A percentile compares a stretch with the other conserved stretches of the same genome.
phyloP scores from a whole-genome alignment of 1,140 invertebrate genomes.

The Watersipora subatra region DNA sequence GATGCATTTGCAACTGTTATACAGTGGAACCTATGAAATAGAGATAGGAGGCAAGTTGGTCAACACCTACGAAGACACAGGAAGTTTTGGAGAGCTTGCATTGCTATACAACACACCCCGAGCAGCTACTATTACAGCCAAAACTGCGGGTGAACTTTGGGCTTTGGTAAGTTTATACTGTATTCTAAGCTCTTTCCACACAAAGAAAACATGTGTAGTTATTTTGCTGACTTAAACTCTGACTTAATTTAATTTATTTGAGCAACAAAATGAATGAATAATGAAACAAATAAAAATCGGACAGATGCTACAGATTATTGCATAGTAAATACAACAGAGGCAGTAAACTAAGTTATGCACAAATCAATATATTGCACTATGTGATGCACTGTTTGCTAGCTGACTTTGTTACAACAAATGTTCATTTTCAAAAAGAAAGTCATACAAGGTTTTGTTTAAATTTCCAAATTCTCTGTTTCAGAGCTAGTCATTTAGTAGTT shows the following conservation, averaged over 20 bases:
- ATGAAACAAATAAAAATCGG: background rate
- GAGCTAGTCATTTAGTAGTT: no score
- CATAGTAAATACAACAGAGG: background rate
- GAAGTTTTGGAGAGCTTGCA: constrained; percentile 89
- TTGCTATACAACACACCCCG: constrained; percentile 95
- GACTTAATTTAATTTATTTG: background rate
- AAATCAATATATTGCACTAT: no score
- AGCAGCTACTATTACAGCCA: constrained; percentile 61
- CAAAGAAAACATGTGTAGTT: background rate
- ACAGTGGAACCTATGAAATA: constrained; percentile 76
- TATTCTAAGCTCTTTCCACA: constrained; percentile 27
- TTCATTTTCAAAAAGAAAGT: no score
- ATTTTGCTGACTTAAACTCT: background rate
- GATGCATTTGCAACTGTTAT: no score
- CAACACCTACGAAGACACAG: constrained; percentile 74
- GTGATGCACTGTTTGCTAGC: no score
- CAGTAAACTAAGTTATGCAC: background rate
- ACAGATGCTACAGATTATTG: background rate
- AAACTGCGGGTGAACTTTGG: constrained; percentile 72
- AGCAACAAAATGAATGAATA: background rate
- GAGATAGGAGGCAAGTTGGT: constrained; percentile 71
- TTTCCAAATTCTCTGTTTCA: no score
- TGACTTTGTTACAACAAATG: no score
- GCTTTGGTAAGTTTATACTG: constrained; percentile 62
- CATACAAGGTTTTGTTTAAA: no score